Conservation (phyloP, 2,113 vertebrate genomes). For the Tragelaphus imberbis region DNA sequence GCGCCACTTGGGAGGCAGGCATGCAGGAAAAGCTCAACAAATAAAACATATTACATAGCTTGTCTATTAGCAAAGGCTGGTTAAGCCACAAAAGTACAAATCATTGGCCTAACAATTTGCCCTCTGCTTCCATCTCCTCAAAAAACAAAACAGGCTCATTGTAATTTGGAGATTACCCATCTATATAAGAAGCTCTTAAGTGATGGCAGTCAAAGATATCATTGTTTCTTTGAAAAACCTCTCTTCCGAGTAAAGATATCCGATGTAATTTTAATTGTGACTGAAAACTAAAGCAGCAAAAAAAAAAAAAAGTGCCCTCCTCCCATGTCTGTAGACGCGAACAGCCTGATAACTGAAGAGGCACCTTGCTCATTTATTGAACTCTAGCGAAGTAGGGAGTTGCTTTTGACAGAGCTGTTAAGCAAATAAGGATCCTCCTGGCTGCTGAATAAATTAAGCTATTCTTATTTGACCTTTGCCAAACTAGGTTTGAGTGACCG, state of each 20-base stretch:
- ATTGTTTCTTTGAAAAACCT: not conserved
- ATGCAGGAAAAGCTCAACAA: not conserved
- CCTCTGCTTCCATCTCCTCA: not conserved
- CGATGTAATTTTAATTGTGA: constrained; percentile 38
- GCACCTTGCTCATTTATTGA: constrained; percentile 47
- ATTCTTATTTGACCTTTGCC: constrained; percentile 67
- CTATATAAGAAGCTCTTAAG: not conserved
- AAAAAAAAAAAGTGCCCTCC: not conserved
- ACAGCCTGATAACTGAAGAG: not conserved
- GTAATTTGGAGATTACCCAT: not conserved
- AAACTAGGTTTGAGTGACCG: constrained; percentile 50
- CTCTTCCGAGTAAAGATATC: not conserved
- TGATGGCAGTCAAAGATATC: constrained; percentile 19
- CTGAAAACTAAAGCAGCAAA: not conserved
- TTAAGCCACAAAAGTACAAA: not conserved
- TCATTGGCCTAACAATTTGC: not conserved
- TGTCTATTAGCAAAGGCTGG: not conserved
- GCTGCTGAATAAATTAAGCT: constrained; percentile 50
- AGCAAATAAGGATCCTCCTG: constrained; percentile 44
- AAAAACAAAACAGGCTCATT: not conserved
- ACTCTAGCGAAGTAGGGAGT: not conserved
- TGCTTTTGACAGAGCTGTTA: constrained; percentile 53
- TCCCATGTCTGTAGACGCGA: not conserved
- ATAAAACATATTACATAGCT: not conserved
- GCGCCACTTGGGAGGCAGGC: not conserved